These are phyloP conservation scores for Apis laboriosa DNA, from an alignment of 1,140 invertebrate genomes.

Conservation along the genomic window DNA sequence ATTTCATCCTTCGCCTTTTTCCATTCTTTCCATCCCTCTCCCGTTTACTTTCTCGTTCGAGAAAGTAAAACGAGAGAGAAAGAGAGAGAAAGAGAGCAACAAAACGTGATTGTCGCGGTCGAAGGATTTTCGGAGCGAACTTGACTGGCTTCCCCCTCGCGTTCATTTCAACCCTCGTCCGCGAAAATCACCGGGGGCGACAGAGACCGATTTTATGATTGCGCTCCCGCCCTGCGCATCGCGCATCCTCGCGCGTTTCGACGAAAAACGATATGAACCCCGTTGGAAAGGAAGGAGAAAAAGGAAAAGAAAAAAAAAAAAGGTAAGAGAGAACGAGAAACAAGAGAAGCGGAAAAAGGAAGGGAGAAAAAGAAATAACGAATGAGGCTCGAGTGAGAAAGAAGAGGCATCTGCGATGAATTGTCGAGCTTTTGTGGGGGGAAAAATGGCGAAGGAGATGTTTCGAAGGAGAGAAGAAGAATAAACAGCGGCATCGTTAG, in stretches of 20 bases:
- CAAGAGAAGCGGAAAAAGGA: not conserved
- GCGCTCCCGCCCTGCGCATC: constrained; percentile 2
- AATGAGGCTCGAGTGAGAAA: not conserved
- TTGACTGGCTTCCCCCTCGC: constrained; percentile 7
- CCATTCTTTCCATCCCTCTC: too few relatives aligned
- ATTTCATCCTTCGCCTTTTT: too few relatives aligned
- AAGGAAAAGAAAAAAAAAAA: constrained; percentile 7
- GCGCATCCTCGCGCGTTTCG: constrained; percentile 19
- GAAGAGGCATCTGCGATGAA: constrained; percentile 13
- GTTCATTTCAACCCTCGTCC: not conserved
- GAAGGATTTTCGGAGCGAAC: not conserved
- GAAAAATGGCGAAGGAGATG: not conserved
- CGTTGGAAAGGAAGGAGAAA: not conserved
- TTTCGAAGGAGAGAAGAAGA: not conserved
- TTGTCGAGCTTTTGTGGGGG: constrained; percentile 17
- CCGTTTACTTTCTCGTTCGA: too few relatives aligned
- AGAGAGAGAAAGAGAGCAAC: too few relatives aligned
- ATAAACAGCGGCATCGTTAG: not conserved
- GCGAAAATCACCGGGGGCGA: constrained; percentile 32
- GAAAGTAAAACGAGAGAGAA: too few relatives aligned
- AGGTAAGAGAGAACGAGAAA: not conserved
- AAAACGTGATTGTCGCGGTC: not conserved
- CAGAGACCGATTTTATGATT: constrained; percentile 31
- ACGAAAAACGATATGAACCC: not conserved
- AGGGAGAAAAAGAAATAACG: not conserved